A percentile compares a stretch with the other conserved stretches of the same genome.
Evolutionary conservation across 2,797 vertebrate genomes (phyloP).

Genomic region (Cyclura pinguis): DNA sequence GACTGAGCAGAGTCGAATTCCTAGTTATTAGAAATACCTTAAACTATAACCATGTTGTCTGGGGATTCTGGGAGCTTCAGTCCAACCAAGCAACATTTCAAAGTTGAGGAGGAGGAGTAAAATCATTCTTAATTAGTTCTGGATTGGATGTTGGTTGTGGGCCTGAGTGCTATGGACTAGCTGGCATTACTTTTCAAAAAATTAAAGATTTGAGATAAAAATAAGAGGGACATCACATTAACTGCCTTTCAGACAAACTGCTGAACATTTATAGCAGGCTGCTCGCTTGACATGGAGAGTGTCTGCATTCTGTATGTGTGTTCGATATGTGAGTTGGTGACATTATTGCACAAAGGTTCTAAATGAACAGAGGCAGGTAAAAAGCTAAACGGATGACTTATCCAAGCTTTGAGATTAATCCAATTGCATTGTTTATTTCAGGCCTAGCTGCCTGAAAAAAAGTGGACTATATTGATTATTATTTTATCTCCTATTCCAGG

Average conservation of each 20-base stretch:
- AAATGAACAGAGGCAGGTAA: neutral
- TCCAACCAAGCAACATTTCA: no score
- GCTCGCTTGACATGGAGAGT: accelerated
- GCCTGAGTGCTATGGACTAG: neutral
- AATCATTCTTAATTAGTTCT: neutral
- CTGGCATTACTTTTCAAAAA: no score
- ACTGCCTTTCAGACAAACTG: accelerated
- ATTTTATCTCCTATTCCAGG: neutral
- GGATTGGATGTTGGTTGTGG: no score
- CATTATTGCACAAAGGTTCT: neutral
- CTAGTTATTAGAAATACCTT: no score
- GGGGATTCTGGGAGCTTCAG: neutral
- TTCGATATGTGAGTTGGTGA: neutral
- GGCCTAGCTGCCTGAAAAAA: neutral
- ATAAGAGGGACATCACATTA: conserved; percentile 7
- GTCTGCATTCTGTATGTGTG: neutral
- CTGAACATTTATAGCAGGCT: neutral
- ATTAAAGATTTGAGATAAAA: neutral
- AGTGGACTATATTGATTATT: neutral
- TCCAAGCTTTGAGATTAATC: neutral
- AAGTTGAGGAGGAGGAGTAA: no score
- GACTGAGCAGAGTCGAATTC: no score
- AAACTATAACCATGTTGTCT: neutral
- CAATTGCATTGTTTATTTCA: neutral
- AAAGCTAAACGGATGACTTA: neutral